phyloP scores from a whole-genome alignment of 2,888 invertebrate genomes.

The Hylaea fasciaria region DNA sequence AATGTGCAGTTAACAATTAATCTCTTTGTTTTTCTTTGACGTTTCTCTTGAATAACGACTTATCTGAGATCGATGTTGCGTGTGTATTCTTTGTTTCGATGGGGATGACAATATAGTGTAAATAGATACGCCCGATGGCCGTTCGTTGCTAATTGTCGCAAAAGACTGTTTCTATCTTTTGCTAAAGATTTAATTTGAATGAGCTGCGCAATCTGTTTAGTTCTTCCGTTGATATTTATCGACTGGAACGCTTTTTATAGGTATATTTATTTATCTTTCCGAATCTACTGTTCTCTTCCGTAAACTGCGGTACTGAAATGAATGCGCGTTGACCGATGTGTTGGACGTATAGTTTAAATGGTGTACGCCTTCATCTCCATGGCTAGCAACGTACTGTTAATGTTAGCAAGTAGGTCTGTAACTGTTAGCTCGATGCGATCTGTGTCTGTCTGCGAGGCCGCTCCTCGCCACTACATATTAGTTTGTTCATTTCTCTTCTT shows the following conservation, averaged over 20 bases:
- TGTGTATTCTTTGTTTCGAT: conserved; percentile 85
- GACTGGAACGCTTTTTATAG: conserved; percentile 84
- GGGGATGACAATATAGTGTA: conserved; percentile 83
- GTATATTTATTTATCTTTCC: conserved; percentile 83
- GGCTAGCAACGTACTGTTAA: conserved; percentile 81
- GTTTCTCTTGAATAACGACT: conserved; percentile 84
- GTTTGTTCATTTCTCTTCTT: conserved; percentile 78
- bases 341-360: conserved; percentile 79
- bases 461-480: conserved; percentile 76
- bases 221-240: conserved; percentile 81
- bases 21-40: conserved; percentile 84
- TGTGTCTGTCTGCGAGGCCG: conserved; percentile 75
- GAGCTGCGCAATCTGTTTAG: conserved; percentile 85
- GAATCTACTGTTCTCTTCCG: conserved; percentile 80
- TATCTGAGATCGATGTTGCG: conserved; percentile 84
- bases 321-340: conserved; percentile 82
- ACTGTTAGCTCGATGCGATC: conserved; percentile 80
- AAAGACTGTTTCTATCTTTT: conserved; percentile 84
- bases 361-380: conserved; percentile 82
- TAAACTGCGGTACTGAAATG: conserved; percentile 80
- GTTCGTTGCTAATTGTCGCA: conserved; percentile 85
- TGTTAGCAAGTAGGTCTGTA: conserved; percentile 82
- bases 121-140: conserved; percentile 84
- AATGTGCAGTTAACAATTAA: conserved; percentile 82
- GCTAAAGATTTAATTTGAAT: conserved; percentile 84